A percentile compares a stretch with the other conserved stretches of the same genome.
These are phyloP conservation scores for Ochlodes sylvanus DNA, from an alignment of 2,888 invertebrate genomes.

Conservation along the genomic window DNA sequence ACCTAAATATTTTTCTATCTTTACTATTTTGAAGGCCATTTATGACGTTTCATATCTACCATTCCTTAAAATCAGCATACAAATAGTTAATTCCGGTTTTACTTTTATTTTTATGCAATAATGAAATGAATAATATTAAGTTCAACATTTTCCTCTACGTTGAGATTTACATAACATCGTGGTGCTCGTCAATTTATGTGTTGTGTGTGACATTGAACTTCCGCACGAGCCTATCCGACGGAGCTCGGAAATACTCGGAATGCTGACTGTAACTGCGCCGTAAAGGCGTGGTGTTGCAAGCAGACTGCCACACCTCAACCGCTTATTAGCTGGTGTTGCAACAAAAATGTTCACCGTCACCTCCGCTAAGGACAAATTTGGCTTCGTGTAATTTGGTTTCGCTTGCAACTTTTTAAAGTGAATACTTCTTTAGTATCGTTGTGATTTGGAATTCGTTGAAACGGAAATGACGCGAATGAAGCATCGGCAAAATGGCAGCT, in stretches of 20 bases:
- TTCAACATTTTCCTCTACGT: too few relatives aligned
- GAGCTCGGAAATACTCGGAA: slow-evolving; percentile 49
- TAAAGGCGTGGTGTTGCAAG: slow-evolving; percentile 44
- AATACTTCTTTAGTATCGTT: too few relatives aligned
- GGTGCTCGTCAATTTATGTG: not conserved
- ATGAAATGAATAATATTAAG: too few relatives aligned
- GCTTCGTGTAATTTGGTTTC: slow-evolving; percentile 41
- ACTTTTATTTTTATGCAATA: too few relatives aligned
- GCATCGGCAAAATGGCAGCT: too few relatives aligned
- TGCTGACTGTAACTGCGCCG: slow-evolving; percentile 46
- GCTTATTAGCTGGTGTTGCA: slow-evolving; percentile 57
- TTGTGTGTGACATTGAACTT: slow-evolving; percentile 54
- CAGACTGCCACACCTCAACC: slow-evolving; percentile 40
- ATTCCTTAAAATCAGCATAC: too few relatives aligned
- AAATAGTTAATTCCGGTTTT: too few relatives aligned
- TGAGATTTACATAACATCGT: not conserved
- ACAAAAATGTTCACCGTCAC: slow-evolving; percentile 50
- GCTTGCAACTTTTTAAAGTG: slow-evolving; percentile 16
- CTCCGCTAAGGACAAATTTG: slow-evolving; percentile 41
- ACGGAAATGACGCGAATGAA: too few relatives aligned
- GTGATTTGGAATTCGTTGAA: too few relatives aligned
- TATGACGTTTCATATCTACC: too few relatives aligned
- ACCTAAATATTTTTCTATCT: too few relatives aligned
- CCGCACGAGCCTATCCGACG: slow-evolving; percentile 45
- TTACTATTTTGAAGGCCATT: too few relatives aligned